phyloP scores from a whole-genome alignment of 1,140 invertebrate species.

The Drosophila malerkotliana region DNA sequence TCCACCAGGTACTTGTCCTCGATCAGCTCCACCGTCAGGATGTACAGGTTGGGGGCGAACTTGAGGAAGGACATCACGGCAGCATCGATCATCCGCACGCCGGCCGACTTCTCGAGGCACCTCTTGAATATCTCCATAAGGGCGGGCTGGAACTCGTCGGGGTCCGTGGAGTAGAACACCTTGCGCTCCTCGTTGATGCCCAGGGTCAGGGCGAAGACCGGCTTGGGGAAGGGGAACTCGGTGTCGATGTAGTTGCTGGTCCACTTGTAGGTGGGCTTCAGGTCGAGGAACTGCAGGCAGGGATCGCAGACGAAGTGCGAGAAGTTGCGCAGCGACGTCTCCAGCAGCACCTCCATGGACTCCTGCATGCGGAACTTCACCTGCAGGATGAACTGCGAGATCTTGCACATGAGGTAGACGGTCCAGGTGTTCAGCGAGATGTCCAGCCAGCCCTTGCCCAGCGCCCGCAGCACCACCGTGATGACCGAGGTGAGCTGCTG shows the following conservation, averaged over 20 bases:
- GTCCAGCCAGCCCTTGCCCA: constrained; percentile 79
- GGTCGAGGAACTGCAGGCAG: constrained; percentile 55
- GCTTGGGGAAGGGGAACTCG: constrained; percentile 65
- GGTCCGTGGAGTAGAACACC: constrained; percentile 71
- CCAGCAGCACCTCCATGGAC: constrained; percentile 71
- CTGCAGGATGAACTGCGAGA: constrained; percentile 71
- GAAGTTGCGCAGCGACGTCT: constrained; percentile 61
- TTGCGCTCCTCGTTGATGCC: constrained; percentile 56
- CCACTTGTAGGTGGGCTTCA: constrained; percentile 62
- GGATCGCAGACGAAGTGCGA: constrained; percentile 67
- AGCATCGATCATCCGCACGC: constrained; percentile 63
- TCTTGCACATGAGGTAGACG: constrained; percentile 74
- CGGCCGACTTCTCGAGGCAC: constrained; percentile 63
- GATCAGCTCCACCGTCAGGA: constrained; percentile 76
- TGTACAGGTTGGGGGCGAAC: constrained; percentile 71
- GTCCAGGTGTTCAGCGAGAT: constrained; percentile 64
- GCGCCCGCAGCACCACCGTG: constrained; percentile 52
- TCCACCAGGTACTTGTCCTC: constrained; percentile 57
- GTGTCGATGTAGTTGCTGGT: constrained; percentile 65
- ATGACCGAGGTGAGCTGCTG: constrained; percentile 62
- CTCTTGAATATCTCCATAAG: constrained; percentile 67
- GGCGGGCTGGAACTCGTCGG: constrained; percentile 70
- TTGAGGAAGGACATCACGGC: constrained; percentile 57
- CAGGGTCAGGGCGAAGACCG: constrained; percentile 68
- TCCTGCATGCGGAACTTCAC: constrained; percentile 80